These are phyloP conservation scores for Cebidichthys violaceus DNA, from an alignment of 2,113 vertebrate species.

Conservation along the genomic window DNA sequence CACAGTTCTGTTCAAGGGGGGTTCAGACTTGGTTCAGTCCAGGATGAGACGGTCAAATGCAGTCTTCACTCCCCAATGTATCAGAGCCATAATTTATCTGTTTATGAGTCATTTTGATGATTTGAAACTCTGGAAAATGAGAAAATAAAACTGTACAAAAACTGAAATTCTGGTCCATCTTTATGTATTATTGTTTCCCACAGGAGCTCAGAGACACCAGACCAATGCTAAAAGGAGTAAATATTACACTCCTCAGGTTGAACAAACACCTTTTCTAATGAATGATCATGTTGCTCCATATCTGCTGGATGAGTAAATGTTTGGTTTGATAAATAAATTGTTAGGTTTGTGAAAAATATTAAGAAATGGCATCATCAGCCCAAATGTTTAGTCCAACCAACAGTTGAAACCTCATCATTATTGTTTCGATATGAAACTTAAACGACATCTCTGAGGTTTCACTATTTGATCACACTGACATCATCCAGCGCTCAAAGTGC, in stretches of 20 bases:
- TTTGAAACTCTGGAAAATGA: slow-evolving; percentile 62
- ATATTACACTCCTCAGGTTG: neutral
- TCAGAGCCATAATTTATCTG: slow-evolving; percentile 77
- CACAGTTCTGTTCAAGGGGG: neutral
- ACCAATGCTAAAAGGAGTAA: neutral
- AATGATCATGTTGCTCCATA: neutral
- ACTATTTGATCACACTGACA: too few relatives aligned
- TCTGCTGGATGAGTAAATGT: neutral
- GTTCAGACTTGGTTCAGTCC: slow-evolving; percentile 28
- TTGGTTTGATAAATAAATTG: neutral
- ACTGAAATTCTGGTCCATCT: slow-evolving; percentile 10
- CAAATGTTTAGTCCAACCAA: neutral
- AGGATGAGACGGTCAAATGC: slow-evolving; percentile 40
- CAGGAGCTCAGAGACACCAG: neutral
- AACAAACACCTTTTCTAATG: neutral
- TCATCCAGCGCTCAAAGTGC: neutral
- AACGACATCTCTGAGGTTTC: too few relatives aligned
- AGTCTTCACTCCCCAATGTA: slow-evolving; percentile 54
- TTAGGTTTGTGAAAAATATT: neutral
- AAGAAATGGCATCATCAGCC: neutral
- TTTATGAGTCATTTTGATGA: slow-evolving; percentile 71
- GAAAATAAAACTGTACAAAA: slow-evolving; percentile 75
- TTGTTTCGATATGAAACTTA: neutral
- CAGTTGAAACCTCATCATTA: neutral
- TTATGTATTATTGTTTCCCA: neutral